Conservation (phyloP, 2,888 invertebrate genomes). For the Chironomus tentans region DNA sequence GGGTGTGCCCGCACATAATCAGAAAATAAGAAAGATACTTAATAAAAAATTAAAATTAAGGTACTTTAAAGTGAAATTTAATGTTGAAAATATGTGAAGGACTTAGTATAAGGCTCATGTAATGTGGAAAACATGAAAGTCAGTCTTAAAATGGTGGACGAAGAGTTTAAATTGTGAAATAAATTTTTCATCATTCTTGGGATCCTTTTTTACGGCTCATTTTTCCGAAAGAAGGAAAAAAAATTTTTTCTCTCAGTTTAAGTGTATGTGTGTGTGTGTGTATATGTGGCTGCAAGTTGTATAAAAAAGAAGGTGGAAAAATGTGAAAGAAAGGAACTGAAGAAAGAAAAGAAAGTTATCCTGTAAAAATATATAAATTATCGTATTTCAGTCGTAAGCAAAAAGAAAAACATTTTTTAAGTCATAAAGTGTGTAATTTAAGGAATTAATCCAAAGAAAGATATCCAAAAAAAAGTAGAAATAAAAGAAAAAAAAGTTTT, state of each 20-base stretch:
- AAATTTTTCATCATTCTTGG: neutral
- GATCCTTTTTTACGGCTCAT: constrained; percentile 20
- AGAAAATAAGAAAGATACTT: neutral
- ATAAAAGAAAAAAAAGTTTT: neutral
- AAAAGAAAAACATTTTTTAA: neutral
- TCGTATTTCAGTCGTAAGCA: neutral
- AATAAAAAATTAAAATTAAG: neutral
- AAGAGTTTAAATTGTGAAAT: neutral
- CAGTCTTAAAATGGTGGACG: neutral
- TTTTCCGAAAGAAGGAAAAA: constrained; percentile 16
- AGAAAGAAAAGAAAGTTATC: neutral
- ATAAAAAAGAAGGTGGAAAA: neutral
- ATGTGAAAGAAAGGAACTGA: neutral
- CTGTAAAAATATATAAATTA: neutral
- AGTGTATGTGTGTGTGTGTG: neutral
- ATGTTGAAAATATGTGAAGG: neutral
- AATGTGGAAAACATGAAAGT: neutral
- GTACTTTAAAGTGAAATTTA: neutral
- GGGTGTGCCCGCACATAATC: constrained; percentile 24
- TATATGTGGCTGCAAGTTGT: neutral
- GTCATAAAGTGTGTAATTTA: neutral
- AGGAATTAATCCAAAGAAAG: no score
- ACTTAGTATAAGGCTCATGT: neutral
- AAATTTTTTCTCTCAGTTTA: neutral
- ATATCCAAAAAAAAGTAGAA: neutral